These are phyloP conservation scores for Hipposideros larvatus DNA, from an alignment of 2,797 vertebrate genomes.

Conservation along the genomic window DNA sequence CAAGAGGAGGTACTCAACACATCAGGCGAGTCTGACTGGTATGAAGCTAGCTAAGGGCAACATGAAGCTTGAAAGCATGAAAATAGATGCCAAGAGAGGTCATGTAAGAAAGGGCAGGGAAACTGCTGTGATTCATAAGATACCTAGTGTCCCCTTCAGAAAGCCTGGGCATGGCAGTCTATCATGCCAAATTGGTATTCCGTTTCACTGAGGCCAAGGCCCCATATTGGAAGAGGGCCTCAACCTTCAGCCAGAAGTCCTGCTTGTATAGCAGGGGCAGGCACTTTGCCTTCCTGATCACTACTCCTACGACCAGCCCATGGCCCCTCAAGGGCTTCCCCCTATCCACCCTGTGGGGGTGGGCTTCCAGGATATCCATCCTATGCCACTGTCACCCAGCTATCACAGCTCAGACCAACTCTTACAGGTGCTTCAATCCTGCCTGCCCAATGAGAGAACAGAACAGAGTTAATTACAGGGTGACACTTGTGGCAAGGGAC, in stretches of 20 bases:
- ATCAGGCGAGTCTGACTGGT: not conserved
- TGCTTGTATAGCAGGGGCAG: not conserved
- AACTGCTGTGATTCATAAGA: conserved; percentile 34
- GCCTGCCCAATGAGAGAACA: not conserved
- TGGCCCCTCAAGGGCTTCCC: not conserved
- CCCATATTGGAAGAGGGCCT: not conserved
- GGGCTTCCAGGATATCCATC: not conserved
- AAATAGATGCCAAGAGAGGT: conserved; percentile 15
- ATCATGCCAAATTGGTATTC: not conserved
- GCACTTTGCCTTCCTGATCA: not conserved
- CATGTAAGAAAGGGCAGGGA: not conserved
- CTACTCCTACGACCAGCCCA: not conserved
- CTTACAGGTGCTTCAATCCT: not conserved
- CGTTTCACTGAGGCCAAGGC: conserved; percentile 38
- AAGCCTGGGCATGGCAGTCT: conserved; percentile 1
- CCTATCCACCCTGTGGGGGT: not conserved
- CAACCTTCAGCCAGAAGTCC: not conserved
- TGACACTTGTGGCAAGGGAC: not conserved
- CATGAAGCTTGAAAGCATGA: conserved; percentile 39
- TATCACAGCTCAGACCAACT: not conserved
- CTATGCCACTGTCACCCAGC: not conserved
- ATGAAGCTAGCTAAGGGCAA: conserved; percentile 7
- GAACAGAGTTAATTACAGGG: not conserved
- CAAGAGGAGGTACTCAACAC: not conserved
- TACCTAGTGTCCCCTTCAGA: conserved; percentile 2